Conservation (phyloP, 2,888 invertebrate species). For the Polydesmus complanatus region DNA sequence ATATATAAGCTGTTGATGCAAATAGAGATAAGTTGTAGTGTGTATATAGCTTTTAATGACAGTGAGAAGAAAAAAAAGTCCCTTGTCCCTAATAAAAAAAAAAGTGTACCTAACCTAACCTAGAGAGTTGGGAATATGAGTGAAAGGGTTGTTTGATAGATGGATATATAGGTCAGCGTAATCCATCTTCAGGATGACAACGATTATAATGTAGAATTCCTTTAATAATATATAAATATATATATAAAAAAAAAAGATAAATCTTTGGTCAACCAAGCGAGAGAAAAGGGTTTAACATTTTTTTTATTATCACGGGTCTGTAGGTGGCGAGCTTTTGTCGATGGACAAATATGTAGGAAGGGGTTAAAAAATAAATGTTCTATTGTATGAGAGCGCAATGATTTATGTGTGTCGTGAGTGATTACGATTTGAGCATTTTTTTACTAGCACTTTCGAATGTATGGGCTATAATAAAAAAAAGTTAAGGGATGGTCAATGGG, state of each 20-base stretch:
- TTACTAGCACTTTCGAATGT: no score
- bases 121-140: neutral
- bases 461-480: neutral
- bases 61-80: no score
- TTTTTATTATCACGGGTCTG: neutral
- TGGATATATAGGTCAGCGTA: neutral
- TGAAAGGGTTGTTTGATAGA: neutral
- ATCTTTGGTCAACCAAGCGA: neutral
- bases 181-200: neutral
- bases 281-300: neutral
- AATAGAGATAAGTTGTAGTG: no score
- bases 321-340: no score
- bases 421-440: neutral
- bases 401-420: neutral
- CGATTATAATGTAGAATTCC: no score
- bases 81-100: no score
- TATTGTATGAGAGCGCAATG: neutral
- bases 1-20: no score
- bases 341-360: neutral
- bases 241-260: no score
- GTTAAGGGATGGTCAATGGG: neutral
- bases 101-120: no score
- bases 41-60: no score
- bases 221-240: no score
- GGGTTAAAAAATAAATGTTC: neutral